A percentile compares a stretch with the other conserved stretches of the same genome.
Conservation (phyloP, 1,140 invertebrate species). For the Pararge aegeria region DNA sequence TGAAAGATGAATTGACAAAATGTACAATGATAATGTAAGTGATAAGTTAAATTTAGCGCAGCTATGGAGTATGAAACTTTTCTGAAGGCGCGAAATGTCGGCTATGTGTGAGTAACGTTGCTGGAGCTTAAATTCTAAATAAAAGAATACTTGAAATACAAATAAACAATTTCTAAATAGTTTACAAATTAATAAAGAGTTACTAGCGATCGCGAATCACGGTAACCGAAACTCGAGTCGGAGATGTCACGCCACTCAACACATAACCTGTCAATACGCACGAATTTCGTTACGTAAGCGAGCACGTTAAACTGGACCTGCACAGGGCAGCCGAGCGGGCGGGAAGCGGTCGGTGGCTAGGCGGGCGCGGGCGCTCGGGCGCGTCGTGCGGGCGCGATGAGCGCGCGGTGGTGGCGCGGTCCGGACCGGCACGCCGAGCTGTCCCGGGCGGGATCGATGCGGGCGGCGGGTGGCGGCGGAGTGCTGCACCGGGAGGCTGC, state of each 20-base stretch:
- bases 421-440: slow-evolving; percentile 45
- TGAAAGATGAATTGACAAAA: slow-evolving; percentile 19
- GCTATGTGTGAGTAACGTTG: slow-evolving; percentile 33
- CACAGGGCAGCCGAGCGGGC: slow-evolving; percentile 39
- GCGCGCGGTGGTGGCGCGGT: slow-evolving; percentile 50
- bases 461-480: slow-evolving; percentile 71
- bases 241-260: slow-evolving; percentile 39
- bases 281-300: slow-evolving; percentile 59
- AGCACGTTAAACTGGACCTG: slow-evolving; percentile 54
- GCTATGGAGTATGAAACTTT: slow-evolving; percentile 8
- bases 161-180: too few species aligned
- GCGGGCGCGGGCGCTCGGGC: slow-evolving; percentile 39
- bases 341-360: slow-evolving; percentile 37
- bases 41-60: not conserved
- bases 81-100: slow-evolving; percentile 32
- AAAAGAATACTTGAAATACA: slow-evolving; percentile 1
- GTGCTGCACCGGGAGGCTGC: slow-evolving; percentile 69
- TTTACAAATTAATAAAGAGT: not conserved
- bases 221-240: slow-evolving; percentile 15
- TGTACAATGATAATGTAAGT: slow-evolving; percentile 18
- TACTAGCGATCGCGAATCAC: slow-evolving; percentile 4
- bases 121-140: not conserved
- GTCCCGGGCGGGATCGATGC: slow-evolving; percentile 71
- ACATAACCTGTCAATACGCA: slow-evolving; percentile 53
- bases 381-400: slow-evolving; percentile 53